Conservation (phyloP, 1,140 invertebrate species). For the Bathynomus jamesi region DNA sequence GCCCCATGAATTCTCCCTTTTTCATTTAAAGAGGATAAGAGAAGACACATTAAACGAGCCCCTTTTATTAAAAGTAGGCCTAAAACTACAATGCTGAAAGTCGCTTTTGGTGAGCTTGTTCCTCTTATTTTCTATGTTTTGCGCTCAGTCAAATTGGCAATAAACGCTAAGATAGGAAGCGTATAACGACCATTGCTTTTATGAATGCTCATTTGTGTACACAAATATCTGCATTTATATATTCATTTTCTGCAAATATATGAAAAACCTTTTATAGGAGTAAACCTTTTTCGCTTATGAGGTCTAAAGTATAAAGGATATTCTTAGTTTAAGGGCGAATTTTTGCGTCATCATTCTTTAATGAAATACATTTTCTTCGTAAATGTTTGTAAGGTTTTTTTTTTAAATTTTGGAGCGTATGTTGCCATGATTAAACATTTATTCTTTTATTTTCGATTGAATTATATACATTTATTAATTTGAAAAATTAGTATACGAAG, state of each 20-base stretch:
- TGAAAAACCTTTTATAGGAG: neutral
- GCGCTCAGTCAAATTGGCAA: neutral
- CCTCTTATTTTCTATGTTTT: neutral
- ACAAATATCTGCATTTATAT: neutral
- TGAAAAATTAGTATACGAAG: too few species aligned
- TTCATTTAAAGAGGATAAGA: neutral
- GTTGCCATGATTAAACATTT: too few species aligned
- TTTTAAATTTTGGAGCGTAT: too few species aligned
- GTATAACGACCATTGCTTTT: neutral
- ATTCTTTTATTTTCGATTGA: too few species aligned
- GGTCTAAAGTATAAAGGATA: too few species aligned
- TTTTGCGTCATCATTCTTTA: too few species aligned
- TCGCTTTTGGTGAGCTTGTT: neutral
- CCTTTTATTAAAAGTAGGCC: slow-evolving; percentile 1
- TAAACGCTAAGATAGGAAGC: neutral
- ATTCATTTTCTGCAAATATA: neutral
- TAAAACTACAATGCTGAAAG: neutral
- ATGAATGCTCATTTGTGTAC: neutral
- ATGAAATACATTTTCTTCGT: too few species aligned
- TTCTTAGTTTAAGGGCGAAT: too few species aligned
- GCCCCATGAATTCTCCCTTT: neutral
- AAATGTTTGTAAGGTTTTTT: too few species aligned
- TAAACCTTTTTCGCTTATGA: too few species aligned
- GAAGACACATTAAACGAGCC: neutral
- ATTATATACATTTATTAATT: too few species aligned